Evolutionary conservation across 2,797 vertebrate species (phyloP).

Genomic region (Euthynnus affinis): DNA sequence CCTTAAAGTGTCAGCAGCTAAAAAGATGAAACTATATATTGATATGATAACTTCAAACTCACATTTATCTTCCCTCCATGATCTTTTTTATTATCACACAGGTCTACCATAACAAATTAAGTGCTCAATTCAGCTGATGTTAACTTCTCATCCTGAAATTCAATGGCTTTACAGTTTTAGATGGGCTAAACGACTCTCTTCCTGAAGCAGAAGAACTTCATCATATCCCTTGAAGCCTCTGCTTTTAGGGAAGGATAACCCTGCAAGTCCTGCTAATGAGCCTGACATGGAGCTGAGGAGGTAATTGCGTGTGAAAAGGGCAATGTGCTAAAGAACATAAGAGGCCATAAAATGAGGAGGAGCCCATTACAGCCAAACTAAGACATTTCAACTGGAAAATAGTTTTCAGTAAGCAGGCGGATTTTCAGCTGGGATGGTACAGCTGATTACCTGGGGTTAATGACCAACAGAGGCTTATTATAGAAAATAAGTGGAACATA

Average conservation of each 20-base stretch:
- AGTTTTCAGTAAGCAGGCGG: constrained; percentile 59
- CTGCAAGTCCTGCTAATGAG: constrained; percentile 78
- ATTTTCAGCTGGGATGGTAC: constrained; percentile 66
- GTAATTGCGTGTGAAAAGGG: constrained; percentile 82
- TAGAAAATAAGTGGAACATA: constrained; percentile 49
- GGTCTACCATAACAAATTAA: constrained; percentile 13
- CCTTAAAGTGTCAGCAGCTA: neutral
- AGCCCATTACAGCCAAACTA: constrained; percentile 76
- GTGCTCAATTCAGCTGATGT: constrained; percentile 17
- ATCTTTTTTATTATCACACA: constrained; percentile 10
- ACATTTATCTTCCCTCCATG: constrained; percentile 1
- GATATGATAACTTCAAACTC: neutral
- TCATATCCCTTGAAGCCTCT: constrained; percentile 60
- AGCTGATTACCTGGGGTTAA: constrained; percentile 80
- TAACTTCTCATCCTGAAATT: constrained; percentile 32
- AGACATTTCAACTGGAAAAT: constrained; percentile 81
- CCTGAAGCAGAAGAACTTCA: constrained; percentile 37
- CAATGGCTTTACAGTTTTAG: constrained; percentile 30
- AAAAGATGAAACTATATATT: neutral
- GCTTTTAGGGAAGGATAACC: constrained; percentile 65
- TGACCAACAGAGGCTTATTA: constrained; percentile 58
- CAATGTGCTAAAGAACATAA: constrained; percentile 74
- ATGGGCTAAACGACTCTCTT: constrained; percentile 37
- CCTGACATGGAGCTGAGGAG: constrained; percentile 80
- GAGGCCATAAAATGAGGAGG: constrained; percentile 79